A percentile compares a stretch with the other conserved stretches of the same genome.
phyloP scores from a whole-genome alignment of 2,113 vertebrate genomes.

The Phaethornis superciliosus region DNA sequence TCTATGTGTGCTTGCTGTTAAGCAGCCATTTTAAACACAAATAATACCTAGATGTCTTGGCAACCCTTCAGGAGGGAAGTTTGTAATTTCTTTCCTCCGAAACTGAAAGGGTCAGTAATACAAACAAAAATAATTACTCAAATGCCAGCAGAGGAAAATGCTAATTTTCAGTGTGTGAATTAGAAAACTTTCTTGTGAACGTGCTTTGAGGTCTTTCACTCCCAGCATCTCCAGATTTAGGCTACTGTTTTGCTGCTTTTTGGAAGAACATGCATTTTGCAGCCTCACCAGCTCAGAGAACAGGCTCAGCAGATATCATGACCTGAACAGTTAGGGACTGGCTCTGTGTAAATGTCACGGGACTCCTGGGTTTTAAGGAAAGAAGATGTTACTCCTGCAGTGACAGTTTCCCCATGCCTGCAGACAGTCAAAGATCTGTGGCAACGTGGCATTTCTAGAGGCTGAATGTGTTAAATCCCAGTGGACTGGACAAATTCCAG shows the following conservation, averaged over 20 bases:
- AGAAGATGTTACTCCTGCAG: background rate
- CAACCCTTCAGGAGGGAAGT: slow-evolving; percentile 3
- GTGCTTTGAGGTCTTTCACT: background rate
- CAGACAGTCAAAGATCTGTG: background rate
- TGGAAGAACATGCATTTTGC: background rate
- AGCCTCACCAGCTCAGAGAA: background rate
- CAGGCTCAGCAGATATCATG: background rate
- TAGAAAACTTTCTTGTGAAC: background rate
- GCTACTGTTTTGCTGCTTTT: background rate
- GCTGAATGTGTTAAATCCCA: background rate
- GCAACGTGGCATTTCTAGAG: background rate
- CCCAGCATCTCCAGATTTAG: background rate
- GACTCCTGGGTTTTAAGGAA: background rate
- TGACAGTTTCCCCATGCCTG: background rate
- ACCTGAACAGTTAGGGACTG: background rate
- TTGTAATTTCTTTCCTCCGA: background rate
- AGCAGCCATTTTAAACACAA: slow-evolving; percentile 35
- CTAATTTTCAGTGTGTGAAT: background rate
- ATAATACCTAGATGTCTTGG: background rate
- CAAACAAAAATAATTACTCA: background rate
- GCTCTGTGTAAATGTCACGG: background rate
- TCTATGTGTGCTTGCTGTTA: background rate
- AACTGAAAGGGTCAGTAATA: background rate
- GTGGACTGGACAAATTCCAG: background rate
- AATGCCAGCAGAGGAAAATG: background rate